phyloP scores from a whole-genome alignment of 2,888 invertebrate genomes.

The Thelaira solivaga region DNA sequence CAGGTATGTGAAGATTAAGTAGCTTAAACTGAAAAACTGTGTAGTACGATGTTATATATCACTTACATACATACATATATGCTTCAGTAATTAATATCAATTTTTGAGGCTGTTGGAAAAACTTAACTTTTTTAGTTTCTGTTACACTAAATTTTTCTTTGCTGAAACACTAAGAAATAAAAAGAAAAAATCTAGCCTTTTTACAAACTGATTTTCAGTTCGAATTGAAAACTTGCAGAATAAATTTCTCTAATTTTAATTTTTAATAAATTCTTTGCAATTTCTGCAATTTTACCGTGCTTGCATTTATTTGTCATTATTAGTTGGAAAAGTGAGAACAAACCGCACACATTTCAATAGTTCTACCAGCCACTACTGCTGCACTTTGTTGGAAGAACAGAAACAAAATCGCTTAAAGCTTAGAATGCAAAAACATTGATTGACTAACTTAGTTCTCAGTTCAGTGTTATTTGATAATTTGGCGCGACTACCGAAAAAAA shows the following conservation, averaged over 20 bases:
- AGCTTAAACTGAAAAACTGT: no score
- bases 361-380: slow-evolving; percentile 10
- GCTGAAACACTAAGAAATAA: no score
- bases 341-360: slow-evolving; percentile 24
- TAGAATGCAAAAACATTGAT: slow-evolving; percentile 52
- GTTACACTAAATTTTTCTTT: no score
- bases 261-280: background rate
- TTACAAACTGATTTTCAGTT: no score
- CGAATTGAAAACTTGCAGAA: no score
- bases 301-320: slow-evolving; percentile 23
- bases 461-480: slow-evolving; percentile 60
- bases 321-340: slow-evolving; percentile 35
- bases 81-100: no score
- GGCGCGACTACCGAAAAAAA: slow-evolving; percentile 55
- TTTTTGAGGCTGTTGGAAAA: no score
- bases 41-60: no score
- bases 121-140: no score
- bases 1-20: no score
- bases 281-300: background rate
- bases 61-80: no score
- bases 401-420: slow-evolving; percentile 47
- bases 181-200: no score
- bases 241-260: background rate
- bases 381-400: slow-evolving; percentile 37
- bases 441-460: slow-evolving; percentile 48